These are phyloP conservation scores for Serilophus lunatus DNA, from an alignment of 2,113 vertebrate genomes.

Conservation along the genomic window DNA sequence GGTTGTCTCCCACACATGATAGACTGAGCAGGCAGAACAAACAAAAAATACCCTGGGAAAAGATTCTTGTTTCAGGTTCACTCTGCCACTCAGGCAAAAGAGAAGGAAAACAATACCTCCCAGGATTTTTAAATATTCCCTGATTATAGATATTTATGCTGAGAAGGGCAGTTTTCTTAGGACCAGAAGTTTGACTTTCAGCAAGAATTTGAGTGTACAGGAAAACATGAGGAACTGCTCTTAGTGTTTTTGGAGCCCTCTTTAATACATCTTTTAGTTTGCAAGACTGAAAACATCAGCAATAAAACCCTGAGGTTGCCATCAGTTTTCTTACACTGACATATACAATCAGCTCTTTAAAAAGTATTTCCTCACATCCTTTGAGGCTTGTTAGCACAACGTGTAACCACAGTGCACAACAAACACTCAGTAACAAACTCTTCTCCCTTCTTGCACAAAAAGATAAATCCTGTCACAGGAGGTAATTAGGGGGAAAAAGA, in stretches of 20 bases:
- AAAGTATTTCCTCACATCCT: background rate
- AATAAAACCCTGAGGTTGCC: background rate
- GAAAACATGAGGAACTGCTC: background rate
- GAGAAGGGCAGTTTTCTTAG: background rate
- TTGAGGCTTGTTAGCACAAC: background rate
- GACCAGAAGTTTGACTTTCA: background rate
- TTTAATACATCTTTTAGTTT: background rate
- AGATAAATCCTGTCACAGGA: background rate
- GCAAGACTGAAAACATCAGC: background rate
- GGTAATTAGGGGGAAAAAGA: background rate
- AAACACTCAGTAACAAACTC: background rate
- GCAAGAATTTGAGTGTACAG: background rate
- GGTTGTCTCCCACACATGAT: background rate
- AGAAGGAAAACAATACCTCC: background rate
- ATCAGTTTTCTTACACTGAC: background rate
- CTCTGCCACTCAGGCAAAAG: background rate
- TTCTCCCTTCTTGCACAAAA: background rate
- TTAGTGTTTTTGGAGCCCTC: background rate
- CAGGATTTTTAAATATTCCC: background rate
- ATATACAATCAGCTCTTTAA: background rate
- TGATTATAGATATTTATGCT: background rate
- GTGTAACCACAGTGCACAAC: background rate
- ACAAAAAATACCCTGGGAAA: background rate
- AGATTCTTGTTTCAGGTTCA: background rate
- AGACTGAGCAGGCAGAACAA: background rate